phyloP scores from a whole-genome alignment of 2,888 invertebrate genomes.

The Oligia strigilis region DNA sequence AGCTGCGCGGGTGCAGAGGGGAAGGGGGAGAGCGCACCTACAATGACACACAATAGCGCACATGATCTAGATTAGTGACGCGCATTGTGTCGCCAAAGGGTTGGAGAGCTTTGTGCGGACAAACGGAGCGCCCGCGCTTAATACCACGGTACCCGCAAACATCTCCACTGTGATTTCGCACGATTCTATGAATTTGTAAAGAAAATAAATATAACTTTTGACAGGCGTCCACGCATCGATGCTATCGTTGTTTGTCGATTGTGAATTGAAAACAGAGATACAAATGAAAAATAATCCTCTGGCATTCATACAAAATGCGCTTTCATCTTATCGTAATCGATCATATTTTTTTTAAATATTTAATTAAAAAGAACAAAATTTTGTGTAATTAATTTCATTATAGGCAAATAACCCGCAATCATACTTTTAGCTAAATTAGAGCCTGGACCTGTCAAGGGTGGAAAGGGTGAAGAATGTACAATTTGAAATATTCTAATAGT shows the following conservation, averaged over 20 bases:
- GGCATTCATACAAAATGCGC: conserved; percentile 45
- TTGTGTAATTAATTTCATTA: conserved; percentile 76
- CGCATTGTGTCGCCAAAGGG: conserved; percentile 90
- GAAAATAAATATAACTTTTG: conserved; percentile 91
- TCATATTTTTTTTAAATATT: conserved; percentile 42
- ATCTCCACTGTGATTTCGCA: conserved; percentile 87
- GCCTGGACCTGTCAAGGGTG: conserved; percentile 77
- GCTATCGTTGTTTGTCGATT: conserved; percentile 87
- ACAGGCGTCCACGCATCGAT: conserved; percentile 87
- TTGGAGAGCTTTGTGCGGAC: conserved; percentile 83
- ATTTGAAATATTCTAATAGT: conserved; percentile 87
- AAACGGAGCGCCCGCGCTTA: conserved; percentile 81
- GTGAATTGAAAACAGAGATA: conserved; percentile 81
- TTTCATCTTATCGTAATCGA: conserved; percentile 46
- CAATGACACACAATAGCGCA: conserved; percentile 86
- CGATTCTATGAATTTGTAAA: conserved; percentile 89
- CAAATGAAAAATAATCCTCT: conserved; percentile 73
- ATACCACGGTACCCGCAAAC: conserved; percentile 83
- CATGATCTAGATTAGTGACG: conserved; percentile 90
- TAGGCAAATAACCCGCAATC: conserved; percentile 79
- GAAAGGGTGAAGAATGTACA: conserved; percentile 76
- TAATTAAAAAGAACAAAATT: conserved; percentile 46
- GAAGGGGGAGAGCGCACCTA: conserved; percentile 66
- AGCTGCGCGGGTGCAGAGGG: conserved; percentile 63
- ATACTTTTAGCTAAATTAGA: conserved; percentile 87